Conservation (phyloP, 2,113 vertebrate genomes). For the Lagopus muta region DNA sequence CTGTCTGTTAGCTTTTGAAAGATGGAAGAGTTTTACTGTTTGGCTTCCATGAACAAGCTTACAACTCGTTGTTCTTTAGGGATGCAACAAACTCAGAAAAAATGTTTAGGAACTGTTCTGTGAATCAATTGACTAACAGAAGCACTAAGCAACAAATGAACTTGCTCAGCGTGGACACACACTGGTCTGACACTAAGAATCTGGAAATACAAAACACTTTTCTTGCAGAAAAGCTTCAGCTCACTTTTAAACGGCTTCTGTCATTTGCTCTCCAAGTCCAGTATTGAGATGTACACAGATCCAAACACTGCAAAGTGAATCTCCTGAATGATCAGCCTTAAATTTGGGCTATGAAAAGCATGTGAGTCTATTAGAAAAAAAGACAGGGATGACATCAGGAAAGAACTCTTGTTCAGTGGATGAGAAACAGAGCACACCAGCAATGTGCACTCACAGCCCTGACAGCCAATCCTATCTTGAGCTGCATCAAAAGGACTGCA, state of each 20-base stretch:
- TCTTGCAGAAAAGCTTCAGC: not conserved
- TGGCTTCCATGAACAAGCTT: not conserved
- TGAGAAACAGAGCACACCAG: not conserved
- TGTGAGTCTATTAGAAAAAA: not conserved
- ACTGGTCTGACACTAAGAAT: not conserved
- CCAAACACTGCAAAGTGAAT: accelerated
- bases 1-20: not conserved
- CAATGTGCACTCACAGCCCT: no score
- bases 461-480: no score
- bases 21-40: not conserved
- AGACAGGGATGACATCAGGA: not conserved
- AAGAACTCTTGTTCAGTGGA: not conserved
- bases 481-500: no score
- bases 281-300: not conserved
- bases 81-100: not conserved
- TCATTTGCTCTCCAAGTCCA: not conserved
- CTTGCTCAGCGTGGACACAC: not conserved
- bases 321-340: not conserved
- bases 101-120: not conserved
- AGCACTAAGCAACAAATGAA: not conserved
- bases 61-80: not conserved
- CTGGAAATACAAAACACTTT: not conserved
- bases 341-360: not conserved
- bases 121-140: not conserved
- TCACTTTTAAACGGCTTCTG: not conserved